These are phyloP conservation scores for Leptinotarsa haldemani DNA, from an alignment of 2,888 invertebrate genomes.

Conservation along the genomic window DNA sequence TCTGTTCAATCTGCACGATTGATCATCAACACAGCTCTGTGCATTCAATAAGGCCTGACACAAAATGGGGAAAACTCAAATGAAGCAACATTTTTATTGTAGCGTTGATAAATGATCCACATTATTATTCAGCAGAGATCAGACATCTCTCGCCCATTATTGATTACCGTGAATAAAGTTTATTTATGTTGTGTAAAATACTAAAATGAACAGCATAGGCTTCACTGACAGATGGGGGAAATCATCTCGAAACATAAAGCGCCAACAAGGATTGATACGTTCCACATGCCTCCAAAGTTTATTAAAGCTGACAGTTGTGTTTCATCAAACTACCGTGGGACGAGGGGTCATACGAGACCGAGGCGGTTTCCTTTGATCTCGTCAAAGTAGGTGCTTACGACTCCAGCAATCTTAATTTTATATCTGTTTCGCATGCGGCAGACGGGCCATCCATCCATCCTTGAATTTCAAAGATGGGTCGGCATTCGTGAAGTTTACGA, in stretches of 20 bases:
- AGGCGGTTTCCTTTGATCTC: slow-evolving; percentile 61
- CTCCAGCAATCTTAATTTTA: slow-evolving; percentile 64
- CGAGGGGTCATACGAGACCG: slow-evolving; percentile 35
- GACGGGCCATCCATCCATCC: slow-evolving; percentile 18
- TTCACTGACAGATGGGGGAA: slow-evolving; percentile 39
- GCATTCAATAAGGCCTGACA: slow-evolving; percentile 2
- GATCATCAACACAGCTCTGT: background rate
- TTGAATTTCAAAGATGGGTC: slow-evolving; percentile 27
- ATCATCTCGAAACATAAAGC: slow-evolving; percentile 40
- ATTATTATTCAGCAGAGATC: slow-evolving; percentile 21
- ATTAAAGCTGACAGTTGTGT: slow-evolving; percentile 43
- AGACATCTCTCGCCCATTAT: slow-evolving; percentile 31
- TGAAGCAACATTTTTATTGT: slow-evolving; percentile 21
- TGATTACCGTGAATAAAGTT: slow-evolving; percentile 33
- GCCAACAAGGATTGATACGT: slow-evolving; percentile 40
- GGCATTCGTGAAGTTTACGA: slow-evolving; percentile 15
- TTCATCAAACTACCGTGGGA: slow-evolving; percentile 41
- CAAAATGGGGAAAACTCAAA: slow-evolving; percentile 18
- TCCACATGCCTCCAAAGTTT: slow-evolving; percentile 40
- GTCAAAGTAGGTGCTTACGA: slow-evolving; percentile 64
- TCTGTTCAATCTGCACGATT: background rate
- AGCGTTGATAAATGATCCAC: slow-evolving; percentile 22
- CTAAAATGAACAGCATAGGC: slow-evolving; percentile 32
- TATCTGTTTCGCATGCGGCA: slow-evolving; percentile 56
- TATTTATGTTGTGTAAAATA: slow-evolving; percentile 36